Evolutionary conservation across 2,888 invertebrate genomes (phyloP).

Genomic region (Seira sanloemensis): DNA sequence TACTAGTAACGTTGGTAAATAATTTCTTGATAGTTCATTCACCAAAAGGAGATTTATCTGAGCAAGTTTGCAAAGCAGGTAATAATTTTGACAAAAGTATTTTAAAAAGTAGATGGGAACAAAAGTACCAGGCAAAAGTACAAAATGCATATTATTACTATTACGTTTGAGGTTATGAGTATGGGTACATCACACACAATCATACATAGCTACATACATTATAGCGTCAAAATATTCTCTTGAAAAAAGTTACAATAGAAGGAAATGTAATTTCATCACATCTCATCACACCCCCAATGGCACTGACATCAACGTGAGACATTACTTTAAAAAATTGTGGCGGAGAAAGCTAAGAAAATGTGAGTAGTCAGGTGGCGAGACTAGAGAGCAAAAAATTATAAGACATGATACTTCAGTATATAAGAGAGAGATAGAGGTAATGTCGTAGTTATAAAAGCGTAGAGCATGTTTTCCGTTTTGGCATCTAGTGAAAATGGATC

Average conservation of each 20-base stretch:
- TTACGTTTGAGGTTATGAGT: neutral
- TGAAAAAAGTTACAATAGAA: constrained; percentile 45
- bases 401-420: neutral
- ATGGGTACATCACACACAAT: neutral
- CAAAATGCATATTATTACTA: neutral
- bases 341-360: constrained; percentile 11
- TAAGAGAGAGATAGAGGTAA: constrained; percentile 22
- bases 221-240: no score
- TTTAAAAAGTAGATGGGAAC: no score
- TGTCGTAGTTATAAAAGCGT: constrained; percentile 59
- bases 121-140: no score
- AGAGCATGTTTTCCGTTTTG: constrained; percentile 63
- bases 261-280: constrained; percentile 62
- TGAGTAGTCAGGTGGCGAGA: constrained; percentile 37
- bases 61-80: no score
- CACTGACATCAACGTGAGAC: constrained; percentile 58
- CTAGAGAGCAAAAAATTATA: constrained; percentile 48
- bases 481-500: constrained; percentile 64
- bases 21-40: no score
- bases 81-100: no score
- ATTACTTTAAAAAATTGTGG: constrained; percentile 54
- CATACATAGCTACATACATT: neutral
- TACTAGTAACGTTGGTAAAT: no score
- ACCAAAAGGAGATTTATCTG: no score
- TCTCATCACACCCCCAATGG: constrained; percentile 56